Conservation (phyloP, 2,797 vertebrate genomes). For the Betta splendens region DNA sequence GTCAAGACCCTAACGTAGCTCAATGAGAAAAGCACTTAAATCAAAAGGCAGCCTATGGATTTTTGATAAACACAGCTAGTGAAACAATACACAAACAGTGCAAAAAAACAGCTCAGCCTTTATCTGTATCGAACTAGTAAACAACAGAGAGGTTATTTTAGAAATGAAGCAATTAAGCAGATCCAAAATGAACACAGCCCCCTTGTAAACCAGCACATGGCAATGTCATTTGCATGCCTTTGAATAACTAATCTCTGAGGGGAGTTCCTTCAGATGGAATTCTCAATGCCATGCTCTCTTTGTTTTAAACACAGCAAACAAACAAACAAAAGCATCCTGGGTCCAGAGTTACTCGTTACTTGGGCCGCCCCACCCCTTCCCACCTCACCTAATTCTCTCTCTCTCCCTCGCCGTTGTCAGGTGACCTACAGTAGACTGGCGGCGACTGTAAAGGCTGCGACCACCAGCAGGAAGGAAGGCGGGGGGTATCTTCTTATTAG, state of each 20-base stretch:
- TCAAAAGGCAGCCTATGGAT: slow-evolving; percentile 29
- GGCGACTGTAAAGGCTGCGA: slow-evolving; percentile 62
- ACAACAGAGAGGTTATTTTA: slow-evolving; percentile 86
- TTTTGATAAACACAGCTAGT: slow-evolving; percentile 44
- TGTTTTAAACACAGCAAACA: slow-evolving; percentile 83
- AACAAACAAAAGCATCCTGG: slow-evolving; percentile 81
- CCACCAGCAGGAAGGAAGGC: slow-evolving; percentile 45
- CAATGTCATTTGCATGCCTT: slow-evolving; percentile 88
- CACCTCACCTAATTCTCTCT: slow-evolving; percentile 9
- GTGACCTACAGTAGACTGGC: slow-evolving; percentile 80
- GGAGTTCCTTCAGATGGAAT: slow-evolving; percentile 83
- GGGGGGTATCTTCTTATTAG: slow-evolving; percentile 67
- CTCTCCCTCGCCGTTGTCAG: slow-evolving; percentile 50
- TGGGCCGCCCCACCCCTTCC: slow-evolving; percentile 24
- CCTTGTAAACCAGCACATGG: slow-evolving; percentile 80
- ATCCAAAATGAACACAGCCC: slow-evolving; percentile 82
- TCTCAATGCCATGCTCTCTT: slow-evolving; percentile 81
- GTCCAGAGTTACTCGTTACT: slow-evolving; percentile 69
- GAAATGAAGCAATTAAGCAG: slow-evolving; percentile 87
- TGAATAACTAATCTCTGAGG: slow-evolving; percentile 86
- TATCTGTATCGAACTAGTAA: slow-evolving; percentile 76
- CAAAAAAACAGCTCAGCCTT: slow-evolving; percentile 51
- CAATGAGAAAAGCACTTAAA: slow-evolving; percentile 14
- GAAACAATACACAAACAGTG: slow-evolving; percentile 55
- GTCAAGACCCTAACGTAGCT: slow-evolving; percentile 19